phyloP scores from a whole-genome alignment of 2,113 vertebrate species.

The Malurus elegans region DNA sequence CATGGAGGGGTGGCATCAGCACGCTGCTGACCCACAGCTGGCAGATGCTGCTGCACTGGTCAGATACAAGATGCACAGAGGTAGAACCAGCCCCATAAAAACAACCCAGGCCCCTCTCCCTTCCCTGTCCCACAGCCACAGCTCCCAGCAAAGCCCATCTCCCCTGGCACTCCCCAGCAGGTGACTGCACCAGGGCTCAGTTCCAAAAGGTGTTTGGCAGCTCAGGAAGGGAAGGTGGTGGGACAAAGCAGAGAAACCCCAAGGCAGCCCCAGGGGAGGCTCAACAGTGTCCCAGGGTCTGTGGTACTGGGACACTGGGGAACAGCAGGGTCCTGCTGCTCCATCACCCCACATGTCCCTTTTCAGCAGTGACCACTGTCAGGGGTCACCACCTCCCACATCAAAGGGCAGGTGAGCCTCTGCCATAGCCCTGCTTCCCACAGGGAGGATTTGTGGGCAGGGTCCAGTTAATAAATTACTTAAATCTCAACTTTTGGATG shows the following conservation, averaged over 20 bases:
- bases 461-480: background rate
- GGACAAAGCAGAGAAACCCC: background rate
- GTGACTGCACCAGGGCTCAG: background rate
- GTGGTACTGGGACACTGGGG: too few relatives aligned
- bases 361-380: background rate
- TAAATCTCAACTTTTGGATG: background rate
- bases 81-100: background rate
- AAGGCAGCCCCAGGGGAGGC: background rate
- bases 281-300: background rate
- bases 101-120: background rate
- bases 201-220: background rate
- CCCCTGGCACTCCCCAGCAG: background rate
- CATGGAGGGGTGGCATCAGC: background rate
- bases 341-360: background rate
- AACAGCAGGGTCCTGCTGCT: background rate
- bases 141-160: background rate
- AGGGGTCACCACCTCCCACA: fast-evolving
- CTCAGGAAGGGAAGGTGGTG: background rate
- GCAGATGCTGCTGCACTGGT: background rate
- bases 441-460: background rate
- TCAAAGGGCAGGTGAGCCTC: background rate
- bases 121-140: background rate
- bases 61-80: background rate
- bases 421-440: background rate
- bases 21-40: background rate